Conservation (phyloP, 2,888 invertebrate genomes). For the Temnothorax ravouxi region DNA sequence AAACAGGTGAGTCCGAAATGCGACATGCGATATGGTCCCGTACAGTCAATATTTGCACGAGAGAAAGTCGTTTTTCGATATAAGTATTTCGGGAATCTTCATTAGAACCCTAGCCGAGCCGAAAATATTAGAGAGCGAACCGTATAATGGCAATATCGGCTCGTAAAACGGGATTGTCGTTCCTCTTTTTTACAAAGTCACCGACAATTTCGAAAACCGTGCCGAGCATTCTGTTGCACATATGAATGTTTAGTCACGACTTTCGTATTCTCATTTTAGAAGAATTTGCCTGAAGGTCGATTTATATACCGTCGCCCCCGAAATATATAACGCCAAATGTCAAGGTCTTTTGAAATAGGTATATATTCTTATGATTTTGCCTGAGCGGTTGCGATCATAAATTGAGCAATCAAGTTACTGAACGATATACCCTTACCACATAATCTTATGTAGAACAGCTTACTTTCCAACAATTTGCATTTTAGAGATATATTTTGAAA, state of each 20-base stretch:
- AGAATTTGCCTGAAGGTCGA: background rate
- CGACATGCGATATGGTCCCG: background rate
- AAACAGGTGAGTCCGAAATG: background rate
- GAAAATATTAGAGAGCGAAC: constrained; percentile 47
- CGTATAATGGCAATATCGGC: constrained; percentile 51
- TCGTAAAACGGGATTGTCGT: background rate
- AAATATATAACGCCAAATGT: constrained; percentile 71
- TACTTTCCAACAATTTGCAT: constrained; percentile 27
- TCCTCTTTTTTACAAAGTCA: background rate
- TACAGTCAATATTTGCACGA: constrained; percentile 56
- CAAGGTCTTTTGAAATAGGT: constrained; percentile 68
- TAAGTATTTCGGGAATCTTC: constrained; percentile 47
- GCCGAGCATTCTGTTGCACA: constrained; percentile 2
- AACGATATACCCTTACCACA: background rate
- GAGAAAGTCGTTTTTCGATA: constrained; percentile 72
- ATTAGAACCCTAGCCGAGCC: background rate
- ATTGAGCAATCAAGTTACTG: constrained; percentile 53
- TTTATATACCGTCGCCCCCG: background rate
- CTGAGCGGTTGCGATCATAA: constrained; percentile 6
- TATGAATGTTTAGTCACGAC: background rate
- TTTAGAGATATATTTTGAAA: background rate
- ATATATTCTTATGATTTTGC: constrained; percentile 45
- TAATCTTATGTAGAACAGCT: constrained; percentile 12
- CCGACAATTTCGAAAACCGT: background rate
- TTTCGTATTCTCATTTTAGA: background rate